Evolutionary conservation across 2,113 vertebrate species (phyloP).

Genomic region (Erythrolamprus reginae): DNA sequence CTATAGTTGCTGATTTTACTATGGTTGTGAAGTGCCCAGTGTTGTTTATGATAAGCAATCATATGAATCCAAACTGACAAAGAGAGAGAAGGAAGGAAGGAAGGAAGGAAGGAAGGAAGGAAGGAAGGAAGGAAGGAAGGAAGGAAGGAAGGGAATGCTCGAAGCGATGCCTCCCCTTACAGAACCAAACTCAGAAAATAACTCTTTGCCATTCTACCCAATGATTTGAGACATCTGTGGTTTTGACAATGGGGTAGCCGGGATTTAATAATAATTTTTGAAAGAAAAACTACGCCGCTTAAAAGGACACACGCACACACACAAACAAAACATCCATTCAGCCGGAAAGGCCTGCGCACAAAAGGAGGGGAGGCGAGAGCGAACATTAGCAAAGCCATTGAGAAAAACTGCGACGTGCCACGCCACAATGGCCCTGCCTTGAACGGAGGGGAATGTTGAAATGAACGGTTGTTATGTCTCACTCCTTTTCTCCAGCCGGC

Average conservation of each 20-base stretch:
- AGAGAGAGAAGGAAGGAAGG: rapidly evolving
- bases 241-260: rapidly evolving
- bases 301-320: no score
- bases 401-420: slow-evolving; percentile 30
- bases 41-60: background rate
- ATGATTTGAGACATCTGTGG: background rate
- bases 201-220: background rate
- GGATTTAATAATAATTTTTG: background rate
- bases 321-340: background rate
- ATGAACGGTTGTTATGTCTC: slow-evolving; percentile 72
- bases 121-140: no score
- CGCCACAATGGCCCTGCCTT: slow-evolving; percentile 11
- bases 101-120: no score
- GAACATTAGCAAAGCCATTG: slow-evolving; percentile 33
- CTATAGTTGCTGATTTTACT: no score
- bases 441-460: slow-evolving; percentile 60
- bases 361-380: background rate
- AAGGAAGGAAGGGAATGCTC: background rate
- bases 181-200: background rate
- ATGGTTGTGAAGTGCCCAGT: background rate
- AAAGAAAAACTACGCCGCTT: no score
- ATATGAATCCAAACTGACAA: background rate
- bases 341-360: background rate
- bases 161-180: background rate
- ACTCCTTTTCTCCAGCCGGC: slow-evolving; percentile 65